phyloP scores from a whole-genome alignment of 2,797 vertebrate species.

The Thaleichthys pacificus region DNA sequence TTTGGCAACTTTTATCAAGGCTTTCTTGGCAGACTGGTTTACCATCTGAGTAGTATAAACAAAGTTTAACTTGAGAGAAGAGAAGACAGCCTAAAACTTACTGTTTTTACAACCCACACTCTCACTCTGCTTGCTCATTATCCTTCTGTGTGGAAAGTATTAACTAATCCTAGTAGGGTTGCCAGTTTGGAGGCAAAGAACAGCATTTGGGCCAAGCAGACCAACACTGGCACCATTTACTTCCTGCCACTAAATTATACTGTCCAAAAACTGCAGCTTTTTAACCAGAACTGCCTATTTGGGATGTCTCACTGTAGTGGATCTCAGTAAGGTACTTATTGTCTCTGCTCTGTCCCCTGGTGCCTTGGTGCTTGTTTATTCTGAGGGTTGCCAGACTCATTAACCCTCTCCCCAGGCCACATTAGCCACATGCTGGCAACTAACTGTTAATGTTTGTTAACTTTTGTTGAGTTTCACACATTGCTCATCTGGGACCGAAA shows the following conservation, averaged over 20 bases:
- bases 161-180: constrained; percentile 37
- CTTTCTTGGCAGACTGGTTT: neutral
- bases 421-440: constrained; percentile 25
- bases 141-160: constrained; percentile 47
- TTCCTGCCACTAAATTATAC: constrained; percentile 26
- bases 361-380: constrained; percentile 39
- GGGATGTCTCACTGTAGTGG: neutral
- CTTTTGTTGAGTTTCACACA: neutral
- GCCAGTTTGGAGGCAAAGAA: constrained; percentile 33
- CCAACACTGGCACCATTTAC: constrained; percentile 18
- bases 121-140: constrained; percentile 17
- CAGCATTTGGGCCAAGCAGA: constrained; percentile 30
- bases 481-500: neutral
- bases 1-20: neutral
- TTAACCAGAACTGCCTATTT: neutral
- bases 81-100: constrained; percentile 23
- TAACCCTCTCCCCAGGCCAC: constrained; percentile 40
- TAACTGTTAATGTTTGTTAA: neutral
- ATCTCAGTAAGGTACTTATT: constrained; percentile 24
- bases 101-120: constrained; percentile 23
- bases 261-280: constrained; percentile 17
- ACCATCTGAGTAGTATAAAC: neutral
- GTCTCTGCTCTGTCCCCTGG: constrained; percentile 28
- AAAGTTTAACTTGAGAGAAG: too few relatives aligned
- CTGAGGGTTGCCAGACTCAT: constrained; percentile 34